Percentiles rank a stretch among this genome's conserved stretches.
These are phyloP conservation scores for Zoanthus sansibaricus DNA, from an alignment of 92 coral and sea anemone genomes.

Conservation along the genomic window DNA sequence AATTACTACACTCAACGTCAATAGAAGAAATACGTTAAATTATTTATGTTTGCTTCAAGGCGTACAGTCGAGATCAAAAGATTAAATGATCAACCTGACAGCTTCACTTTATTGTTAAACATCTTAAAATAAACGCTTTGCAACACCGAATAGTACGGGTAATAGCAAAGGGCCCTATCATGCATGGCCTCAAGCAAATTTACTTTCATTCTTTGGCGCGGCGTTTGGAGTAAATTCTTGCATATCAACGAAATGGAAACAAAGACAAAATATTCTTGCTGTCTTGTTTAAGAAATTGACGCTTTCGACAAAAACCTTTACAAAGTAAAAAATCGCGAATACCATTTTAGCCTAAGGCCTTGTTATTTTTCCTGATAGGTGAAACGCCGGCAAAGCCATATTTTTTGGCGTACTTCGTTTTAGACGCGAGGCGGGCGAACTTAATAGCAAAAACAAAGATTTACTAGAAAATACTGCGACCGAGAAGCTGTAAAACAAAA, in stretches of 20 bases:
- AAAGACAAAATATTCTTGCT: neutral
- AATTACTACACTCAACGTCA: neutral
- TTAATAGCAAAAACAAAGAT: neutral
- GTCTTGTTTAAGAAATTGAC: neutral
- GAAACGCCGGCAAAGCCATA: neutral
- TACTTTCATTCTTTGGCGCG: neutral
- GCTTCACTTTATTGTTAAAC: slow-evolving; percentile 23
- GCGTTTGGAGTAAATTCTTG: neutral
- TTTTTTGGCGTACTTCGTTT: neutral
- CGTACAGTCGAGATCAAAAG: slow-evolving; percentile 25
- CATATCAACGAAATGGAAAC: neutral
- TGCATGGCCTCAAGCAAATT: neutral
- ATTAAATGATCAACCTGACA: slow-evolving; percentile 35
- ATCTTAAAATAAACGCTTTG: slow-evolving; percentile 11
- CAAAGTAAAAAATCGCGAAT: slow-evolving; percentile 23
- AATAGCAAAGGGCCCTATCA: slow-evolving; percentile 24
- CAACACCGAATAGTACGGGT: neutral
- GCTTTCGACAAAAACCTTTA: neutral
- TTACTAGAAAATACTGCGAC: slow-evolving; percentile 13
- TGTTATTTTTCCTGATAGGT: slow-evolving; percentile 31
- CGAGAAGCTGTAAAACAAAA: slow-evolving; percentile 24
- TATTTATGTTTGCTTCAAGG: neutral
- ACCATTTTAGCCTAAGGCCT: neutral
- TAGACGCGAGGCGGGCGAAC: slow-evolving; percentile 25
- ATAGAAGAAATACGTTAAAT: neutral